Percentiles rank a stretch among this genome's conserved stretches.
These are phyloP conservation scores for Drosophila mercatorum DNA, from an alignment of 2,888 invertebrate species.

Conservation along the genomic window DNA sequence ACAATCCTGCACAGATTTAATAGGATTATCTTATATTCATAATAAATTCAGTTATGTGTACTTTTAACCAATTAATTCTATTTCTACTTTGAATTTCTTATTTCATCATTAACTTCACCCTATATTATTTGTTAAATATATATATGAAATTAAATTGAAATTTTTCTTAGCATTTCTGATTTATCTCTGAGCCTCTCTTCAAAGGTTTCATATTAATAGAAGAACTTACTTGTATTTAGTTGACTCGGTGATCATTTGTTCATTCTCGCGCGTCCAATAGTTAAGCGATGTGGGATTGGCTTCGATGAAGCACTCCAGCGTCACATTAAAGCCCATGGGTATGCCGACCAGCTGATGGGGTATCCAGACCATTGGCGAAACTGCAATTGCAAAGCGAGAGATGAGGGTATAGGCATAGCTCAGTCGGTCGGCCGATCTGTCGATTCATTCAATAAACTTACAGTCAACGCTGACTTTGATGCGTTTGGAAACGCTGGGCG, in stretches of 20 bases:
- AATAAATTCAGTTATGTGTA: no score
- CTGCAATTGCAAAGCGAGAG: conserved; percentile 85
- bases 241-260: conserved; percentile 95
- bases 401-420: not conserved
- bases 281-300: conserved; percentile 96
- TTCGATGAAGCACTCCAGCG: conserved; percentile 95
- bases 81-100: no score
- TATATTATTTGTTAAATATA: no score
- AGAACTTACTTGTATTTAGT: conserved; percentile 88
- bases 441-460: conserved; percentile 87
- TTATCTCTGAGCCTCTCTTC: no score
- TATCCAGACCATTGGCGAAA: conserved; percentile 96
- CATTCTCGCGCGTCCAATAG: conserved; percentile 95
- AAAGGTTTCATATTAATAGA: no score
- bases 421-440: not conserved
- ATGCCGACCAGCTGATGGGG: conserved; percentile 95
- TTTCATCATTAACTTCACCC: no score
- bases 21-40: no score
- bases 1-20: no score
- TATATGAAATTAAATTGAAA: no score
- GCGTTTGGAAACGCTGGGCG: conserved; percentile 95
- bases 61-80: no score
- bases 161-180: no score
- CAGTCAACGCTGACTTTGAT: conserved; percentile 97
- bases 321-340: conserved; percentile 92